These are phyloP conservation scores for Eurois occulta DNA, from an alignment of 2,888 invertebrate genomes.

Conservation along the genomic window DNA sequence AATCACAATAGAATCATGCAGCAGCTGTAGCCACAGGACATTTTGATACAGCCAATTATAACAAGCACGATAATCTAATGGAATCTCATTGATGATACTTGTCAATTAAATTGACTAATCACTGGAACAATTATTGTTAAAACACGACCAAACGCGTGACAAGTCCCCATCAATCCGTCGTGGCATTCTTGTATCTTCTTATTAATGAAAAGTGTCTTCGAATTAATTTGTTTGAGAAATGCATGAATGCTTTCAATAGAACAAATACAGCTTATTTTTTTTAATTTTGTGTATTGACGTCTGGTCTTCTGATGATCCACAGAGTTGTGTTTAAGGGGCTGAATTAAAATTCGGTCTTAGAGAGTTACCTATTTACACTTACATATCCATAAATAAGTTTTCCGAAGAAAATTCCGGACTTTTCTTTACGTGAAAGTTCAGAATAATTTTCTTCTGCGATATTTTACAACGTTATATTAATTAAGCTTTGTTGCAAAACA, in stretches of 20 bases:
- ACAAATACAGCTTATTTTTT: not conserved
- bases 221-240: slow-evolving; percentile 14
- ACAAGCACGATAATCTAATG: not conserved
- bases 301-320: not conserved
- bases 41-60: not conserved
- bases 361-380: not conserved
- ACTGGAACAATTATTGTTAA: not conserved
- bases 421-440: too few relatives aligned
- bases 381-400: too few relatives aligned
- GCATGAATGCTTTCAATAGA: not conserved
- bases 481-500: too few relatives aligned
- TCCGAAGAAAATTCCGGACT: too few relatives aligned
- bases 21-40: not conserved
- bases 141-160: slow-evolving; percentile 25
- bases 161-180: not conserved
- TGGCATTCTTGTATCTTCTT: not conserved
- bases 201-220: slow-evolving; percentile 3
- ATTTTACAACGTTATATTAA: too few relatives aligned
- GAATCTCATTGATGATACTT: not conserved
- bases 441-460: too few relatives aligned
- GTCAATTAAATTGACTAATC: slow-evolving; percentile 12
- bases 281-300: not conserved
- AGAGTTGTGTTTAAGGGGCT: not conserved
- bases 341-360: not conserved
- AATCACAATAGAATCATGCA: too few relatives aligned